Base-by-base conservation (phyloP, 1,140 invertebrate species). In the Pristionchus pacificus region DNA sequence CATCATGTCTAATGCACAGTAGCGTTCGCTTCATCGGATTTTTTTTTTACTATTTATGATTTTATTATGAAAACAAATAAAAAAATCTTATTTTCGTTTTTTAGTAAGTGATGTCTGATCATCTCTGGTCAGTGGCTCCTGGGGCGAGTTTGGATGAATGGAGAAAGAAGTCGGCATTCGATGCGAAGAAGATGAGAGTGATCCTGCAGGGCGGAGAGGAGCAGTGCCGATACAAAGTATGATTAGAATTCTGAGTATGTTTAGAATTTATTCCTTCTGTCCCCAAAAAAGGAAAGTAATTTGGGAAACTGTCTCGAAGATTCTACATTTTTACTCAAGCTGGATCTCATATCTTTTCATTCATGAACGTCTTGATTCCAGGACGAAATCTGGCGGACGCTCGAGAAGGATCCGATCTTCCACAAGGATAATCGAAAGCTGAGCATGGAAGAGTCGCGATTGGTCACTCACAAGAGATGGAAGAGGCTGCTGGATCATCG, bases 331-430 rank as follows among this genome's bases (percentile, higher is more conserved):
- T 49, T 19, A 49, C 6, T 10, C 6, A 49, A 19, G 38, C 6
- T 6, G 38, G 38, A 49, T 49, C 19, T 49, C 38, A 49, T n/a
- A 19, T 49, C 38, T 10, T 19, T 49, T 10, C 38, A 49, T 19
- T 19, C 38, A 49, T 49, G 38, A 49, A 19, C 19, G 19, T 49
- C 19, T 49, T 19, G 6, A 49, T 81, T 88, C 49, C 81, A 95
- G 92, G 88, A 91, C 78, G 89, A 89, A 82, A 86, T 95, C 72
- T 94, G 91, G 90, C 88, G 89, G 29, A 89, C 88, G 2, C 82
- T 96, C 38, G 89, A 92, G 85, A 89, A 86, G n/a, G 91, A 93
- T 84, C 90, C 91, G 3, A 78, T 91, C 0, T 97, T 96, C 83
- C 86, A 87, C 71, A 87, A 76, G 32, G 85, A 87, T n/a, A 65